Base-by-base conservation (phyloP, 2,113 vertebrate genomes). In the Protobothrops flavoviridis region DNA sequence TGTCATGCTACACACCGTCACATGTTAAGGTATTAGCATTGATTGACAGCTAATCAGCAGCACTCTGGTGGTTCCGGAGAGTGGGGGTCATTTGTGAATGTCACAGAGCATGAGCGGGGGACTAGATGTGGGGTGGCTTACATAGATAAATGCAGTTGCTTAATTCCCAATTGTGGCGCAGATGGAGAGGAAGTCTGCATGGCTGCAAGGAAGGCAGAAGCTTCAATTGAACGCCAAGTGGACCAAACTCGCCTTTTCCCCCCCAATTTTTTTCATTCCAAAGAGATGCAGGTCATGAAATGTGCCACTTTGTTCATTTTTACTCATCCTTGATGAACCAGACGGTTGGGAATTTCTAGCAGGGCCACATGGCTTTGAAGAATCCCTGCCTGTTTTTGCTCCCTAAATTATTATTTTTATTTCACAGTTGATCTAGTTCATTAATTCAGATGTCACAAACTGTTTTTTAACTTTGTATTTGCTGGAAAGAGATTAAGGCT, bases 1-100 rank as follows among this genome's bases (percentile, higher is more conserved):
- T 99, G 98, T 98, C 98, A 98, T 98, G 98, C 98, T 39, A 98
- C 97, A 98, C 98, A 97, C 97, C 98, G 98, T 98, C 98, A 98
- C 98, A 98, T 98, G 98, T 98, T 98, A 98, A 98, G 97, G 96
- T 95, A 93, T 95, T 86, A 96, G 97, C 97, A n/a, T 64, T 98
- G 98, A 98, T 97, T 98, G 98, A 98, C 98, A 98, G 98, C 97
- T 98, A 99, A 99, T 99, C 98, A 99, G 98, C 95, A 92, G 98
- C 96, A 92, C 97, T 98, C 98, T 98, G 98, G 97, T 97, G 98
- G 96, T 29, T 97, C 97, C 97, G 98, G 97, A 98, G 98, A 98
- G 98, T 21, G 33, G 29, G 21, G 21, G 53, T 89, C 74, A 56
- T 89, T 33, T 33, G 55, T 43, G 88, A 53, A n/a, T 88, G 87